Conservation (phyloP, 2,888 invertebrate genomes). For the Rhorus exstirpatorius region DNA sequence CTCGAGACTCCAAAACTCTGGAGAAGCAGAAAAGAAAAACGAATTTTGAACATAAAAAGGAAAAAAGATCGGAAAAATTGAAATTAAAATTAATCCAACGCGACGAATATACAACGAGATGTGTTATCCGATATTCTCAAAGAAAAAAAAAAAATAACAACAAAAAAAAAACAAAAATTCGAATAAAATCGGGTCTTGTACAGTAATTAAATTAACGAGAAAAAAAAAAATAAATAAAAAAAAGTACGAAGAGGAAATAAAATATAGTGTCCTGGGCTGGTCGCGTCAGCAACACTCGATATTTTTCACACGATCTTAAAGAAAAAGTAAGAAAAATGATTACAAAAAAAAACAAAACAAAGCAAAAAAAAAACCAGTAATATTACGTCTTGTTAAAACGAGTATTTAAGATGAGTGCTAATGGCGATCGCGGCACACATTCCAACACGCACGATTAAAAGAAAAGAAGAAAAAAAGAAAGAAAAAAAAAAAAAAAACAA, state of each 20-base stretch:
- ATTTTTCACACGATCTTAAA: constrained; percentile 72
- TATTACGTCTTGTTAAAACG: constrained; percentile 70
- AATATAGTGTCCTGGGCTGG: constrained; percentile 60
- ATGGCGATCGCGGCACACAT: constrained; percentile 65
- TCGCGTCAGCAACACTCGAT: constrained; percentile 69
- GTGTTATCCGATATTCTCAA: constrained; percentile 44
- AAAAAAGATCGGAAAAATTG: constrained; percentile 15
- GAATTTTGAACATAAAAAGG: constrained; percentile 30
- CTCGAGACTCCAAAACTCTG: constrained; percentile 28
- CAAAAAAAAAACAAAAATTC: constrained; percentile 39
- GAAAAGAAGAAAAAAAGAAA: too few relatives aligned
- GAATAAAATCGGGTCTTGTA: constrained; percentile 63
- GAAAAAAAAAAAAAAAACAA: constrained; percentile 27
- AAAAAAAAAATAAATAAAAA: too few relatives aligned
- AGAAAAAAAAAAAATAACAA: constrained; percentile 40
- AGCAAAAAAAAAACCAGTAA: constrained; percentile 42
- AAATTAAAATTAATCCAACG: constrained; percentile 15
- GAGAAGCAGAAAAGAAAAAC: constrained; percentile 20
- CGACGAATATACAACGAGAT: constrained; percentile 39
- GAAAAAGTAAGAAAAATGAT: constrained; percentile 62
- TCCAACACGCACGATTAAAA: constrained; percentile 62
- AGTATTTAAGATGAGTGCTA: constrained; percentile 66
- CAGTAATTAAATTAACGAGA: constrained; percentile 67
- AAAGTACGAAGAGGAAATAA: constrained; percentile 32
- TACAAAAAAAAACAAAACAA: constrained; percentile 43